Percentiles rank a stretch among this genome's conserved stretches.
phyloP scores from a whole-genome alignment of 2,888 invertebrate species.

The Sclerodermus sp. region DNA sequence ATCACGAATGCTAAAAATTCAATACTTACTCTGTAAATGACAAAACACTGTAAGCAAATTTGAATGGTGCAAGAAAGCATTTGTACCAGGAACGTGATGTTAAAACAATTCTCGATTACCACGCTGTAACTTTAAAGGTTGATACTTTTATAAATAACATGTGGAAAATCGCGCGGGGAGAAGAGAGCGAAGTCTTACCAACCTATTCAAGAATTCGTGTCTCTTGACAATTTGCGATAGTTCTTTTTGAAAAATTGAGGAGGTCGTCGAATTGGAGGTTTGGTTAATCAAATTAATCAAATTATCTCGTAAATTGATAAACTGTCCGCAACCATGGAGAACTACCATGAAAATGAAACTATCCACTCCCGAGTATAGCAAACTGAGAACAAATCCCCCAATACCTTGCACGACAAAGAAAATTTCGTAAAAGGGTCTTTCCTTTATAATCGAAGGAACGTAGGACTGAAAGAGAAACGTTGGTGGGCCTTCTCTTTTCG shows the following conservation, averaged over 20 bases:
- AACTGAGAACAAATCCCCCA: too few species aligned
- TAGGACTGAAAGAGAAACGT: too few species aligned
- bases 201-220: constrained; percentile 27
- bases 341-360: constrained; percentile 33
- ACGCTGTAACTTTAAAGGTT: constrained; percentile 18
- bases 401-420: too few species aligned
- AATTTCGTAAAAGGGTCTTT: too few species aligned
- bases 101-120: constrained; percentile 28
- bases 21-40: too few species aligned
- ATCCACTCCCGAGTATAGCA: constrained; percentile 37
- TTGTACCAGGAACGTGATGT: constrained; percentile 25
- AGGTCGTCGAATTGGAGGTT: not conserved
- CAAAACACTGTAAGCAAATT: constrained; percentile 30
- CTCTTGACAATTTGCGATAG: constrained; percentile 16
- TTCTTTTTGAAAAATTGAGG: constrained; percentile 4
- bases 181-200: too few species aligned
- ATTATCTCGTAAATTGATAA: constrained; percentile 16
- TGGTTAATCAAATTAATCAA: constrained; percentile 1
- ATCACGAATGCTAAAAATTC: constrained; percentile 19
- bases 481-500: too few species aligned
- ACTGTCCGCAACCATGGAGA: constrained; percentile 40
- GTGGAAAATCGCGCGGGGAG: too few species aligned
- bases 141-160: too few species aligned
- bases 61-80: constrained; percentile 20
- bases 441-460: too few species aligned